These are phyloP conservation scores for Pipistrellus pipistrellus DNA, from an alignment of 2,797 vertebrate species.

Conservation along the genomic window DNA sequence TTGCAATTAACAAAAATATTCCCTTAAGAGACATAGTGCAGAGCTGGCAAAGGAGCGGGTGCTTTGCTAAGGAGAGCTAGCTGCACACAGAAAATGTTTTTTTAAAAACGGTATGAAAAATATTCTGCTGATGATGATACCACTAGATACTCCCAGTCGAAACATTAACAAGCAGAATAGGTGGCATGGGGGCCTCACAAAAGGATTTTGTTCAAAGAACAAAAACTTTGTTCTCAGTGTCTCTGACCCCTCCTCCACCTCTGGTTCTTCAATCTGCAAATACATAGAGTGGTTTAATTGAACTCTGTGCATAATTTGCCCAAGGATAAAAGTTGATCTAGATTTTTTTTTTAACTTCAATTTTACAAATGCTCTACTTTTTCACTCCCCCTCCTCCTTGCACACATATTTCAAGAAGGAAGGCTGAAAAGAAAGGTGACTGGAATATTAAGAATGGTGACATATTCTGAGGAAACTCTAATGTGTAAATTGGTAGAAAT, in stretches of 20 bases:
- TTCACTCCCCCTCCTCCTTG: constrained; percentile 69
- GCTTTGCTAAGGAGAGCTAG: constrained; percentile 85
- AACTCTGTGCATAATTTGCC: constrained; percentile 90
- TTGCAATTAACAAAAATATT: constrained; percentile 94
- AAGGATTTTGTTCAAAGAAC: constrained; percentile 89
- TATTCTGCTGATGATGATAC: constrained; percentile 87
- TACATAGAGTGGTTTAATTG: constrained; percentile 90
- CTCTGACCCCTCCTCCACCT: constrained; percentile 91
- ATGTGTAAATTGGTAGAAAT: constrained; percentile 89
- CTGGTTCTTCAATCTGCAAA: constrained; percentile 89
- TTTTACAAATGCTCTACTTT: constrained; percentile 89
- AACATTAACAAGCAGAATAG: constrained; percentile 90
- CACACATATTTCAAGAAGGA: constrained; percentile 83
- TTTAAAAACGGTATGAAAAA: constrained; percentile 84
- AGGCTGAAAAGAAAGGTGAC: constrained; percentile 83
- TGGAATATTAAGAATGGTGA: constrained; percentile 84
- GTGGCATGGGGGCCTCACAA: constrained; percentile 89
- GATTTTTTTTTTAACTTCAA: constrained; percentile 90
- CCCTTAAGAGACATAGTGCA: constrained; percentile 91
- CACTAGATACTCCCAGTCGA: constrained; percentile 88
- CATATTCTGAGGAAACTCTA: constrained; percentile 85
- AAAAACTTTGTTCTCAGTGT: constrained; percentile 90
- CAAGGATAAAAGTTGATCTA: constrained; percentile 91
- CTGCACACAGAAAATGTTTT: constrained; percentile 75
- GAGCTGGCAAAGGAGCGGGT: constrained; percentile 88